Evolutionary conservation across 2,797 vertebrate species (phyloP).

Genomic region (Acanthurus leucopareius): DNA sequence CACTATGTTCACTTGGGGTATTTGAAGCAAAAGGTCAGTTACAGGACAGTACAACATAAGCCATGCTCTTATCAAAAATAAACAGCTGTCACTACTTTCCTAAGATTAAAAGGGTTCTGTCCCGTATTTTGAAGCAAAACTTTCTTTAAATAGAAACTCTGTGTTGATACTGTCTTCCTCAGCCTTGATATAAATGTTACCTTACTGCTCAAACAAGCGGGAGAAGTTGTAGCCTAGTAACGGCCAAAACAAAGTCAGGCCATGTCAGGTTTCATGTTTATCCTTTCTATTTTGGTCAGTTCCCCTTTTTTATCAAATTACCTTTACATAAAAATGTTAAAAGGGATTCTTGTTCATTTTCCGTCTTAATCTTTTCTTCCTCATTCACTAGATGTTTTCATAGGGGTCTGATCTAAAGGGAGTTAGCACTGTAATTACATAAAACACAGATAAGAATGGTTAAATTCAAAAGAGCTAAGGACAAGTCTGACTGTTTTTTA

Average conservation of each 20-base stretch:
- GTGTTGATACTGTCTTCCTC: not conserved
- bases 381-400: not conserved
- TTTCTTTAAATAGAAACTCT: slow-evolving; percentile 33
- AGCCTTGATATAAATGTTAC: not conserved
- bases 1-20: not conserved
- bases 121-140: not conserved
- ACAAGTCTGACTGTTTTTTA: not conserved
- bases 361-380: not conserved
- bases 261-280: not conserved
- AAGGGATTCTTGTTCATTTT: not conserved
- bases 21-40: slow-evolving; percentile 12
- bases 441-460: not conserved
- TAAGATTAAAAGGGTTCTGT: slow-evolving; percentile 7
- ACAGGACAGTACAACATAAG: not conserved
- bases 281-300: slow-evolving; percentile 9
- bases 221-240: slow-evolving; percentile 4
- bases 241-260: not conserved
- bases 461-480: not conserved
- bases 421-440: not conserved
- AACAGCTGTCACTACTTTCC: slow-evolving; percentile 35
- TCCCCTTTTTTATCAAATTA: not conserved
- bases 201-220: not conserved
- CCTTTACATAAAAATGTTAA: not conserved
- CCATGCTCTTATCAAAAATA: not conserved
- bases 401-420: not conserved